Conservation (phyloP, 2,797 vertebrate species). For the Sandelia bainsii region DNA sequence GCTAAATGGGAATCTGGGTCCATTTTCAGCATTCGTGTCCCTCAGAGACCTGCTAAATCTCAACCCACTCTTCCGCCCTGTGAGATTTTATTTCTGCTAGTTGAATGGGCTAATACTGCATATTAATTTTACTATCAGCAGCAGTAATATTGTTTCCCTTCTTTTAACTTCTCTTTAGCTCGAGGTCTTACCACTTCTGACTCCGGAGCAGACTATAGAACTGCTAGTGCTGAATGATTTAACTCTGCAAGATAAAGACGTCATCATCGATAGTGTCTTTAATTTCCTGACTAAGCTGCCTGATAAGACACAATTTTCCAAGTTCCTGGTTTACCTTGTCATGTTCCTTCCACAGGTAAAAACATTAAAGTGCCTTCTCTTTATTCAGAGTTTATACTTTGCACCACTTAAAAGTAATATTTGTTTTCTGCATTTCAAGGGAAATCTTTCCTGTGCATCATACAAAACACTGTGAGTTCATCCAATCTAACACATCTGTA, state of each 20-base stretch:
- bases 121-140: neutral
- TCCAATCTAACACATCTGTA: neutral
- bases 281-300: conserved; percentile 54
- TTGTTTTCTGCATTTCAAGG: conserved; percentile 55
- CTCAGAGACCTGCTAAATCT: conserved; percentile 62
- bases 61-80: conserved; percentile 73
- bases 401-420: neutral
- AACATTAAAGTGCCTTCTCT: neutral
- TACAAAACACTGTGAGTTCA: conserved; percentile 79
- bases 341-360: conserved; percentile 47
- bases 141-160: neutral
- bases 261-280: conserved; percentile 71
- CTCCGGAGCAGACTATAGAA: conserved; percentile 67
- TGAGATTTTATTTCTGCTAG: conserved; percentile 35
- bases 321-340: conserved; percentile 61
- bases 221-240: conserved; percentile 62
- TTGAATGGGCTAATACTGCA: too few relatives aligned
- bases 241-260: conserved; percentile 38
- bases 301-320: conserved; percentile 12
- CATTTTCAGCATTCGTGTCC: conserved; percentile 67
- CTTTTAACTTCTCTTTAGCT: conserved; percentile 55
- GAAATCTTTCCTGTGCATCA: conserved; percentile 70
- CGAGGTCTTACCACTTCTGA: conserved; percentile 65
- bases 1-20: conserved; percentile 72
- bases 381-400: neutral